These are phyloP conservation scores for Baccha elongata DNA, from an alignment of 2,888 invertebrate species.

Conservation along the genomic window DNA sequence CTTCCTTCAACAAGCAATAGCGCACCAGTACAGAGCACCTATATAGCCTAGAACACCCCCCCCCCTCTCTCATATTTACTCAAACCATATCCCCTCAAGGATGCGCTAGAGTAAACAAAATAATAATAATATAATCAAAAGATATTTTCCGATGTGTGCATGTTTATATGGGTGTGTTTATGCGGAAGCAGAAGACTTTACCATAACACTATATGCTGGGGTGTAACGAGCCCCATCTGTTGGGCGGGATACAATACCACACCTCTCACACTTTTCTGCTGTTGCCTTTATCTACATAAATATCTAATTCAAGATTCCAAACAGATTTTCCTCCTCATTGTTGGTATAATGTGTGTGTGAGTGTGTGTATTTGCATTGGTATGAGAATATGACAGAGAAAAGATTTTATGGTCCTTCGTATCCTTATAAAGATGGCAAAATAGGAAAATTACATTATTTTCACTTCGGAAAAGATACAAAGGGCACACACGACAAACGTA, in stretches of 20 bases:
- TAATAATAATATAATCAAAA: slow-evolving; percentile 74
- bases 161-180: slow-evolving; percentile 26
- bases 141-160: slow-evolving; percentile 62
- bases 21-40: slow-evolving; percentile 7
- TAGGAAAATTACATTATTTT: slow-evolving; percentile 76
- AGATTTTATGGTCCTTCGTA: slow-evolving; percentile 53
- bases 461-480: slow-evolving; percentile 73
- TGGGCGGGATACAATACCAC: neutral
- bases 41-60: neutral
- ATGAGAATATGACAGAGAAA: slow-evolving; percentile 47
- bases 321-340: slow-evolving; percentile 75
- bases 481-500: slow-evolving; percentile 36
- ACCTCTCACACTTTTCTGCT: slow-evolving; percentile 1
- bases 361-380: neutral
- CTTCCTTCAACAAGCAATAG: slow-evolving; percentile 58
- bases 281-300: slow-evolving; percentile 63
- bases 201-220: slow-evolving; percentile 54
- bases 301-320: slow-evolving; percentile 76
- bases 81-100: slow-evolving; percentile 37
- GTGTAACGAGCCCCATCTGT: slow-evolving; percentile 65
- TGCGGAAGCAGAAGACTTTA: slow-evolving; percentile 42
- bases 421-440: slow-evolving; percentile 58
- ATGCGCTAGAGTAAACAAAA: slow-evolving; percentile 68
- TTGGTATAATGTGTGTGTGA: slow-evolving; percentile 52
- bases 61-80: slow-evolving; percentile 14